Evolutionary conservation across 1,140 invertebrate species (phyloP), one percentile per base, ranked within the genome.

Genomic region (Nasonia longicornis): DNA sequence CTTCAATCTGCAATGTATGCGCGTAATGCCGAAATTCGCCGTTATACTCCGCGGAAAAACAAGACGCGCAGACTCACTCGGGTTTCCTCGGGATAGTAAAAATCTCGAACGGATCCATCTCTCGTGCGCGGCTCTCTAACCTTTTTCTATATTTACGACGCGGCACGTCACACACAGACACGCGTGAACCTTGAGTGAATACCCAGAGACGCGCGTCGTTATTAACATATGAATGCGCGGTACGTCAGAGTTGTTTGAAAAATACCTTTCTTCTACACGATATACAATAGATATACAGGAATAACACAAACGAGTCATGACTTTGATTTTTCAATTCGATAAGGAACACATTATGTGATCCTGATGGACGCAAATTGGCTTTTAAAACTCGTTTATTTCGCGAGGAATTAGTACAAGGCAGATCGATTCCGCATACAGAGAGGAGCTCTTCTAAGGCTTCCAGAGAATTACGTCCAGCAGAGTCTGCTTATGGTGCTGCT

Each of bases 401-500:
- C 48, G 3, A 20, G 14, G 45, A 48, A 11, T 8, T 48, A 48
- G 10, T 35, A 35, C 31, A 35, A 35, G 31, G 4, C 31, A 35
- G 2, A 35, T 35, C 52, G 52, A 58, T 7, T n/a, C 2, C 7
- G 20, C 20, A 58, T 58, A n/a, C 72, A 74, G 29, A 67, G 29
- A 31, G 12, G 7, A 29, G 22, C 22, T 26, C 26, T n/a, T 70
- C 58, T 71, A 86, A n/a, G 82, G 76, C 42, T 71, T 31, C 80
- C 84, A 86, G 4, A 80, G 82, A 72, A 87, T 82, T n/a, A 79
- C 76, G 72, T 87, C 75, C 7, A 85, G 35, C 26, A 87, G 74
- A 67, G 82, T 87, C 26, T 82, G 52, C 75, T 84, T 85, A 72
- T 87, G 83, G 64, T 76, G 71, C 45, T 80, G 29, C 14, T 78